Conservation (phyloP, 2,113 vertebrate genomes). For the Orycteropus afer region DNA sequence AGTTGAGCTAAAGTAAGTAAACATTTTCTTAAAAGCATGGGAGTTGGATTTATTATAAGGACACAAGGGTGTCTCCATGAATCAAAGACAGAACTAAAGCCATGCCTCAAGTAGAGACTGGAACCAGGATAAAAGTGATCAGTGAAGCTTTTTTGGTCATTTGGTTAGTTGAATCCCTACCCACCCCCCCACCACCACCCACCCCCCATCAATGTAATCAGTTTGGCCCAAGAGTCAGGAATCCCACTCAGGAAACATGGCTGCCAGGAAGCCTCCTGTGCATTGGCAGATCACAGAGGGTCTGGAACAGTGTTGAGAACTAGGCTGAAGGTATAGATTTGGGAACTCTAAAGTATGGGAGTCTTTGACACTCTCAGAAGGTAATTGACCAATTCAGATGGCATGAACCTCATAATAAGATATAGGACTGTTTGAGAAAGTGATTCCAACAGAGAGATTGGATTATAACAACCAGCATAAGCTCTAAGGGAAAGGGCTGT, state of each 20-base stretch:
- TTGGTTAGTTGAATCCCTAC: background rate
- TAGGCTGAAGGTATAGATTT: background rate
- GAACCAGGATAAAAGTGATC: background rate
- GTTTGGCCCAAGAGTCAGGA: background rate
- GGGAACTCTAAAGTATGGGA: background rate
- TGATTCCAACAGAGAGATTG: background rate
- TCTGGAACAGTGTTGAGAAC: background rate
- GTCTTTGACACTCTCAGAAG: background rate
- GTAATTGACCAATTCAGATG: background rate
- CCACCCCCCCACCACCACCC: background rate
- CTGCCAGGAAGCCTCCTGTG: background rate
- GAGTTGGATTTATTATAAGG: background rate
- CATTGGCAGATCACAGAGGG: background rate
- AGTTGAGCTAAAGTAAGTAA: background rate
- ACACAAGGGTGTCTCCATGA: background rate
- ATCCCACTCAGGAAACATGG: background rate
- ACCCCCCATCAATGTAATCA: fast-evolving
- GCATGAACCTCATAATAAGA: background rate
- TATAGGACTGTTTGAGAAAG: background rate
- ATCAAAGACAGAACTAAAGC: background rate
- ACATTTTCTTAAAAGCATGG: background rate
- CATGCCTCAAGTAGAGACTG: background rate
- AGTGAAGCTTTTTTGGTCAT: background rate
- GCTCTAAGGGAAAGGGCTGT: background rate
- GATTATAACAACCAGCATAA: fast-evolving